phyloP scores from a whole-genome alignment of 1,140 invertebrate genomes.

The Hylaeus anthracinus region DNA sequence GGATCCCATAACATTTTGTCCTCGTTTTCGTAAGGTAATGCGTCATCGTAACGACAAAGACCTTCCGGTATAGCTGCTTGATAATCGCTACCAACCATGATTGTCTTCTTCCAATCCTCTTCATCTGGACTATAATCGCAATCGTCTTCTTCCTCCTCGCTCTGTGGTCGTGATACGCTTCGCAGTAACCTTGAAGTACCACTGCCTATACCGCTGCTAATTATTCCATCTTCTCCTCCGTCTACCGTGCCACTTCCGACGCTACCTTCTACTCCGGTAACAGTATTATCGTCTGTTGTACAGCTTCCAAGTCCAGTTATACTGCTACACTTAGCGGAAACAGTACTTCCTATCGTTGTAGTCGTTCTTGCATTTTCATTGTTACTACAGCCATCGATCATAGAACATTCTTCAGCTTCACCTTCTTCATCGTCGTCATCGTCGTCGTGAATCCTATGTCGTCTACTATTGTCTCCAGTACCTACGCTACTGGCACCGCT shows the following conservation, averaged over 20 bases:
- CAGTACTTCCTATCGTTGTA: slow-evolving; percentile 20
- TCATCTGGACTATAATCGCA: slow-evolving; percentile 89
- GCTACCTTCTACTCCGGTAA: slow-evolving; percentile 30
- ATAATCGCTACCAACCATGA: slow-evolving; percentile 97
- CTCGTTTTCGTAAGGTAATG: slow-evolving; percentile 97
- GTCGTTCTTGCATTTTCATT: slow-evolving; percentile 40
- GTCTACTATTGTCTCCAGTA: slow-evolving; percentile 37
- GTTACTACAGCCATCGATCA: slow-evolving; percentile 41
- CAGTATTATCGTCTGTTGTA: slow-evolving; percentile 18
- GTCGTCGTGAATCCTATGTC: slow-evolving; percentile 56
- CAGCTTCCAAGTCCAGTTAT: slow-evolving; percentile 36
- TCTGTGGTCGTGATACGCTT: slow-evolving; percentile 84
- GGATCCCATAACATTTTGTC: slow-evolving; percentile 98
- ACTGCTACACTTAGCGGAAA: slow-evolving; percentile 29
- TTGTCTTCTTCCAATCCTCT: slow-evolving; percentile 91
- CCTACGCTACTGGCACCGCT: slow-evolving; percentile 47
- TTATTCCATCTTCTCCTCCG: slow-evolving; percentile 65
- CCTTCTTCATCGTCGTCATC: slow-evolving; percentile 65
- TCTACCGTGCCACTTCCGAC: slow-evolving; percentile 48
- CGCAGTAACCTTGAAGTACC: slow-evolving; percentile 79
- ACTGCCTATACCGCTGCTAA: slow-evolving; percentile 58
- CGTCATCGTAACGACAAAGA: slow-evolving; percentile 94
- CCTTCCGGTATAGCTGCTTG: slow-evolving; percentile 97
- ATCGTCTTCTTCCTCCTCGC: slow-evolving; percentile 88
- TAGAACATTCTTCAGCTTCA: slow-evolving; percentile 59